Evolutionary conservation across 2,888 invertebrate genomes (phyloP).

Genomic region (Dichetophora obliterata): DNA sequence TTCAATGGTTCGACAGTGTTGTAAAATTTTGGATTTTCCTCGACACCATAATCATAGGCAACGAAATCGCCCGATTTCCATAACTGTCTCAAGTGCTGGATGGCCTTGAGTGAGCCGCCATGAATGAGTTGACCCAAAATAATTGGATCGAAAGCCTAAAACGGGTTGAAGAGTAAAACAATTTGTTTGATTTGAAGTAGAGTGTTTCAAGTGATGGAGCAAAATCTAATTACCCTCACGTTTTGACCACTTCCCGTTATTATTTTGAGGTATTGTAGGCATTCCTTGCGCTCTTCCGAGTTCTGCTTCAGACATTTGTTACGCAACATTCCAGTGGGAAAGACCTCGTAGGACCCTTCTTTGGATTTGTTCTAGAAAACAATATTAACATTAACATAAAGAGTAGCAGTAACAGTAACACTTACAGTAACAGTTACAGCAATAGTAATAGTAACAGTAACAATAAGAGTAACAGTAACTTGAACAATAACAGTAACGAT

Average conservation of each 20-base stretch:
- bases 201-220: too few species aligned
- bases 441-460: too few species aligned
- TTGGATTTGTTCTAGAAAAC: slow-evolving; percentile 45
- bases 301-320: slow-evolving; percentile 45
- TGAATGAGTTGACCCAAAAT: slow-evolving; percentile 59
- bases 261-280: slow-evolving; percentile 32
- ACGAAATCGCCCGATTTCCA: slow-evolving; percentile 65
- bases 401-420: too few species aligned
- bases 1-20: slow-evolving; percentile 54
- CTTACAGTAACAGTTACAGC: too few species aligned
- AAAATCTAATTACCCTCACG: slow-evolving; percentile 26
- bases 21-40: slow-evolving; percentile 53
- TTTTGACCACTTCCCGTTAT: slow-evolving; percentile 44
- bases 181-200: neutral
- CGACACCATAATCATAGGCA: slow-evolving; percentile 59
- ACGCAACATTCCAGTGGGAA: slow-evolving; percentile 46
- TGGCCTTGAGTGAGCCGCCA: slow-evolving; percentile 59
- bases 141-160: slow-evolving; percentile 58
- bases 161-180: neutral
- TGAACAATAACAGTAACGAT: too few species aligned
- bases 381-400: too few species aligned
- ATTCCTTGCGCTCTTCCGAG: slow-evolving; percentile 40
- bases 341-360: slow-evolving; percentile 43
- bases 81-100: slow-evolving; percentile 61
- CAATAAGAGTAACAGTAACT: too few species aligned